Percentiles rank a stretch among this genome's conserved stretches.
Conservation (phyloP, 2,888 invertebrate genomes). For the Ennomos fuscantarius region DNA sequence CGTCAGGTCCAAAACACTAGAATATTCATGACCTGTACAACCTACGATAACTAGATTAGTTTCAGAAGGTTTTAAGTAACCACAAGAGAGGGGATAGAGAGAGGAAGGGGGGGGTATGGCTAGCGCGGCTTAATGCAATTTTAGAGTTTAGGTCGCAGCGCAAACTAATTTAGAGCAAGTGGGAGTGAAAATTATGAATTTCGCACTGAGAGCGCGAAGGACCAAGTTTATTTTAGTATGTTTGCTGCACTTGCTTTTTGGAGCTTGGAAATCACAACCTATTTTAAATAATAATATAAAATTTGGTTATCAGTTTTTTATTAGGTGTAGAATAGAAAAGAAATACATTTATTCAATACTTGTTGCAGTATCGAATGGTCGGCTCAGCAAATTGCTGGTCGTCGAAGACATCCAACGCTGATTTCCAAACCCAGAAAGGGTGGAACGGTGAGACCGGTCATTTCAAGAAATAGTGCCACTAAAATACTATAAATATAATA, state of each 20-base stretch:
- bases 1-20: constrained; percentile 6
- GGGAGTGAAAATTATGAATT: constrained; percentile 16
- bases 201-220: not conserved
- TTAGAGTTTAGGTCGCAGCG: constrained; percentile 15
- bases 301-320: too few relatives aligned
- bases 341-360: too few relatives aligned
- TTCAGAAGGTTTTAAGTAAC: constrained; percentile 15
- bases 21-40: constrained; percentile 18
- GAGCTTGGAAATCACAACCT: not conserved
- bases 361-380: too few relatives aligned
- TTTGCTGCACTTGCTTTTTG: constrained; percentile 2
- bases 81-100: constrained; percentile 1
- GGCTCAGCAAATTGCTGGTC: too few relatives aligned
- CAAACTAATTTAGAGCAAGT: constrained; percentile 23
- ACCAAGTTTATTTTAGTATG: not conserved
- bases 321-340: too few relatives aligned
- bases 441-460: too few relatives aligned
- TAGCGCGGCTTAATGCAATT: constrained; percentile 20
- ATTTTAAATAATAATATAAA: too few relatives aligned
- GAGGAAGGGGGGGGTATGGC: not conserved
- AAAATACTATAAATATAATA: too few relatives aligned
- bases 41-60: constrained; percentile 20
- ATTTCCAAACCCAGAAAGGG: too few relatives aligned
- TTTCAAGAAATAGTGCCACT: too few relatives aligned
- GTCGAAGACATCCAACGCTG: too few relatives aligned